Evolutionary conservation across 2,888 invertebrate genomes (phyloP).

Genomic region (Marronus borbonicus): DNA sequence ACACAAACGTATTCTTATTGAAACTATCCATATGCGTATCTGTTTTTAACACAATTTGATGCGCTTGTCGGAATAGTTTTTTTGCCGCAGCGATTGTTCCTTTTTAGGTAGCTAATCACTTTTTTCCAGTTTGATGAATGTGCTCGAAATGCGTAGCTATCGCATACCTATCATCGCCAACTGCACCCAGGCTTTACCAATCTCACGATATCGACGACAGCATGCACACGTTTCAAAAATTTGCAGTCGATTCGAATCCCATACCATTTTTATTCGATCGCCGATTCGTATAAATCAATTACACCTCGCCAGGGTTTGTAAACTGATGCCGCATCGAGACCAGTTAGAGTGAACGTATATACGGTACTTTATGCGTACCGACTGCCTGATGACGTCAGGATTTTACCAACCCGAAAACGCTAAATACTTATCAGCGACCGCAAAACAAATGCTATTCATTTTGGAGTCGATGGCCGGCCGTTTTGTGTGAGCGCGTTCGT

Average conservation of each 20-base stretch:
- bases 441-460: slow-evolving; percentile 58
- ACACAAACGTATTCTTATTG: too few relatives aligned
- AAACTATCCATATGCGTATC: too few relatives aligned
- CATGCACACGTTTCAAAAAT: slow-evolving; percentile 29
- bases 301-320: background rate
- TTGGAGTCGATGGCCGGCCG: slow-evolving; percentile 47
- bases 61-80: background rate
- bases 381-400: slow-evolving; percentile 8
- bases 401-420: slow-evolving; percentile 18
- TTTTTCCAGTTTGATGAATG: too few relatives aligned
- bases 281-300: slow-evolving; percentile 49
- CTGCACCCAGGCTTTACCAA: background rate
- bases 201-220: background rate
- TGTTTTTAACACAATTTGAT: too few relatives aligned
- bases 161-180: slow-evolving; percentile 10
- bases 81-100: background rate
- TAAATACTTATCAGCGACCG: slow-evolving; percentile 49
- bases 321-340: background rate
- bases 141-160: background rate
- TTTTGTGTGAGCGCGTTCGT: slow-evolving; percentile 6
- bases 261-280: slow-evolving; percentile 34
- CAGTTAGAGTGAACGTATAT: background rate
- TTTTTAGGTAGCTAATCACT: too few relatives aligned
- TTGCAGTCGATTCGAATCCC: slow-evolving; percentile 42
- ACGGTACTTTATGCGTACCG: background rate